Conservation (phyloP, 2,888 invertebrate species). For the Acronicta leporina region DNA sequence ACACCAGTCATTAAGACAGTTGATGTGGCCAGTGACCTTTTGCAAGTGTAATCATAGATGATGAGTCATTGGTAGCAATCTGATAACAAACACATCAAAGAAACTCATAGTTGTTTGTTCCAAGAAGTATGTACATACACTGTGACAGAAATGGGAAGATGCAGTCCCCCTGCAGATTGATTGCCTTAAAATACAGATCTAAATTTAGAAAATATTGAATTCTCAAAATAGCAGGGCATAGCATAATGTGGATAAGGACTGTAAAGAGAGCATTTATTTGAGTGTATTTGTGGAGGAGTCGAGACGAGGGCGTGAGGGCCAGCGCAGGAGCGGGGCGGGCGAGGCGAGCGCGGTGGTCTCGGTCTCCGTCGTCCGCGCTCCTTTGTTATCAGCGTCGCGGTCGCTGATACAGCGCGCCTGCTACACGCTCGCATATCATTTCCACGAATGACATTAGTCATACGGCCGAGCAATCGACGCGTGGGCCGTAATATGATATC, state of each 20-base stretch:
- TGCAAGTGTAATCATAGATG: slow-evolving; percentile 81
- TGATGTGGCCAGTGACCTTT: slow-evolving; percentile 85
- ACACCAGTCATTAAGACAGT: slow-evolving; percentile 71
- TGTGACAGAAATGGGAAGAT: slow-evolving; percentile 67
- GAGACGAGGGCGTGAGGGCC: slow-evolving; percentile 53
- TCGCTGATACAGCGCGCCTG: slow-evolving; percentile 78
- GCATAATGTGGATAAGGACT: slow-evolving; percentile 70
- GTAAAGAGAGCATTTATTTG: slow-evolving; percentile 61
- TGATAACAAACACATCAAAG: slow-evolving; percentile 74
- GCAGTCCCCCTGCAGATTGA: slow-evolving; percentile 79
- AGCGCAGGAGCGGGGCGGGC: slow-evolving; percentile 60
- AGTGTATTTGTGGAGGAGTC: slow-evolving; percentile 60
- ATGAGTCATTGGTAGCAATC: slow-evolving; percentile 80
- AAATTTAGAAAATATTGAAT: slow-evolving; percentile 86
- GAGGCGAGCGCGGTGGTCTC: slow-evolving; percentile 59
- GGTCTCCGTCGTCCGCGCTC: slow-evolving; percentile 66
- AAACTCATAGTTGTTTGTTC: slow-evolving; percentile 57
- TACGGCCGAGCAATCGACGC: slow-evolving; percentile 85
- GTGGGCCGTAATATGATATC: slow-evolving; percentile 90
- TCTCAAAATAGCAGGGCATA: slow-evolving; percentile 84
- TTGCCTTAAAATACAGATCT: slow-evolving; percentile 81
- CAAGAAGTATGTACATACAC: slow-evolving; percentile 51
- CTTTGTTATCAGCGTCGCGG: slow-evolving; percentile 86
- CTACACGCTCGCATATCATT: slow-evolving; percentile 85
- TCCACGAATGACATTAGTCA: slow-evolving; percentile 89